These are phyloP conservation scores for Rotaria macrura DNA, from an alignment of 2,888 invertebrate species.

Conservation along the genomic window DNA sequence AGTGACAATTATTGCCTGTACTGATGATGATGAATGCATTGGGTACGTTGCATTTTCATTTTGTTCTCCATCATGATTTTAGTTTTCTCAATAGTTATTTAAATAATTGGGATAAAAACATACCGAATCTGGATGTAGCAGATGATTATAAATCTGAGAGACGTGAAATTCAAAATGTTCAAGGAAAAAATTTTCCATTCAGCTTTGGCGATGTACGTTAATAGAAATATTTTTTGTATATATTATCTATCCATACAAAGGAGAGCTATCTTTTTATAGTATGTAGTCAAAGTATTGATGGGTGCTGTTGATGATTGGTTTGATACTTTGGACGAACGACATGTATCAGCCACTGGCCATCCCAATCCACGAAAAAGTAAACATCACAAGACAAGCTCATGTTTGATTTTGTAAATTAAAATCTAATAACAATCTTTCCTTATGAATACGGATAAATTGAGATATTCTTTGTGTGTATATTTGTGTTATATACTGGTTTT, in stretches of 20 bases:
- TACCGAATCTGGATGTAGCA: constrained; percentile 29
- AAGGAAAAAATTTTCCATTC: constrained; percentile 28
- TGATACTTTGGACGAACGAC: constrained; percentile 1
- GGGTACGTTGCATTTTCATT: neutral
- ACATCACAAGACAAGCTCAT: neutral
- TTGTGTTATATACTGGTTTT: neutral
- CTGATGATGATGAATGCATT: constrained; percentile 29
- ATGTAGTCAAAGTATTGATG: constrained; percentile 8
- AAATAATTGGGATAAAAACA: constrained; percentile 31
- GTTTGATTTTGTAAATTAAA: neutral
- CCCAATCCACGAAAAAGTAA: neutral
- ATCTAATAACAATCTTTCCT: neutral
- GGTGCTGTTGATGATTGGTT: neutral
- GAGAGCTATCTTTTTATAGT: neutral
- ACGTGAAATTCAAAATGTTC: constrained; percentile 8
- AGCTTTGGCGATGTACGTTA: constrained; percentile 28
- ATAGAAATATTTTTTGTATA: neutral
- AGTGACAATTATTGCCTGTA: constrained; percentile 31
- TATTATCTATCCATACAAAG: too few relatives aligned
- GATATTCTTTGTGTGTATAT: neutral
- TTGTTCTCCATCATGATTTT: neutral
- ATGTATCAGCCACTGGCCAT: neutral
- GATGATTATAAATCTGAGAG: constrained; percentile 31
- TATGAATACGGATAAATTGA: neutral
- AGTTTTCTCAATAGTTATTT: neutral